A percentile compares a stretch with the other conserved stretches of the same genome.
Evolutionary conservation across 2,797 vertebrate species (phyloP).

Genomic region (Ctenochaetus hawaiiensis): DNA sequence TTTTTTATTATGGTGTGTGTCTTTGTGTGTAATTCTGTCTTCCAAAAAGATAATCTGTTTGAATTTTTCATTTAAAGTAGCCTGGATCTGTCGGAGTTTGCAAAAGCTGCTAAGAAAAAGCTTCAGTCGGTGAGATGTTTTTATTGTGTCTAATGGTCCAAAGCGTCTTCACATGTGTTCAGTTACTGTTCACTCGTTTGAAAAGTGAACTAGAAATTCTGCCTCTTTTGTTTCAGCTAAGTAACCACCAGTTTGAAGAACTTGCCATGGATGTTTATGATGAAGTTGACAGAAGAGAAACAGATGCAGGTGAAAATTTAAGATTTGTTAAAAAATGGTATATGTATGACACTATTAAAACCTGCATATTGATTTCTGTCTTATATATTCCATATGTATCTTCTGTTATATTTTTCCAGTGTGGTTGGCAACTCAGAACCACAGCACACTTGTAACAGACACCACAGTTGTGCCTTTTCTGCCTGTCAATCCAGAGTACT

Average conservation of each 20-base stretch:
- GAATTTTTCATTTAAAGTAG: conserved; percentile 84
- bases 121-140: conserved; percentile 93
- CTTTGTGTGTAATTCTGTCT: not conserved
- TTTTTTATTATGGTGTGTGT: not conserved
- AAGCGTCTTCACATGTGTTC: not conserved
- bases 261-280: conserved; percentile 99
- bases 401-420: conserved; percentile 80
- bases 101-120: conserved; percentile 99
- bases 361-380: not conserved
- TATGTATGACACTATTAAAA: not conserved
- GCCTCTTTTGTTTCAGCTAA: conserved; percentile 85
- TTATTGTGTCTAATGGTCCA: not conserved
- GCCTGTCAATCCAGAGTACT: conserved; percentile 98
- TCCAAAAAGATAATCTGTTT: conserved; percentile 8
- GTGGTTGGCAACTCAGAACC: conserved; percentile 98
- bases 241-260: conserved; percentile 99
- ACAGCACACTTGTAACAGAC: conserved; percentile 96
- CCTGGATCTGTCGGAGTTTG: conserved; percentile 96
- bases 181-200: not conserved
- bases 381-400: not conserved
- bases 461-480: conserved; percentile 98
- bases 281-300: conserved; percentile 98
- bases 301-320: conserved; percentile 90
- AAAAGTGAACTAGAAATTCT: not conserved
- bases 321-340: not conserved